Evolutionary conservation across 2,888 invertebrate genomes (phyloP), one percentile per base, ranked within the genome.

Genomic region (Ormyrus nitidulus): DNA sequence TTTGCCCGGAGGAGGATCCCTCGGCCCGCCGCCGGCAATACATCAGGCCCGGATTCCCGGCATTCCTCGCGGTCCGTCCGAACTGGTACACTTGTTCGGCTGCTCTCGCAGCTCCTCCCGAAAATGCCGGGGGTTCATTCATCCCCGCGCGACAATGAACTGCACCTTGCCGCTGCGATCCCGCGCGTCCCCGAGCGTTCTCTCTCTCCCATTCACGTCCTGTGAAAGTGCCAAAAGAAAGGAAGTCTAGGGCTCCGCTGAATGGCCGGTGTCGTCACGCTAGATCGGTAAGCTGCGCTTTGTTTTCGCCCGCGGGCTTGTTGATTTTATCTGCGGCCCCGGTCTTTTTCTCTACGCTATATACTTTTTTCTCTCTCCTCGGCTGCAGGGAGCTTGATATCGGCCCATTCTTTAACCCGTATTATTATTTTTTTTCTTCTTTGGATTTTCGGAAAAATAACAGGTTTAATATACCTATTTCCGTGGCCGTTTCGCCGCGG

Each of bases 61-160:
- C 86, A 88, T 89, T 88, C 86, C 76, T 51, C 65, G 79, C 84
- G 85, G 34, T 34, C 86, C 85, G 85, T 87, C 77, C 83, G 83
- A 34, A 34, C 84, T 84, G 85, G 84, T 89, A 87, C 89, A 89
- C 89, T 89, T 89, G 89, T 88, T 87, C 85, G 83, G 82, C 81
- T 46, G 69, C 64, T 73, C 65, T 65, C 64, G 64, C 34, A 2
- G 34, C 46, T 59, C 53, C 48, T 82, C 34, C 34, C 34, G 34
- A 34, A 34, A 34, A 4, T 4, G 34, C 34, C 34, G 34, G 34
- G 34, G 34, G 84, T 85, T 86, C 89, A 89, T 89, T 89, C 89
- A 88, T 86, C 85, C 84, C 82, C 62, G 70, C 76, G 83, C 86
- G 86, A 89, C 89, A 89, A 89, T 88, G 84, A 82, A 4, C 83